A percentile compares a stretch with the other conserved stretches of the same genome.
phyloP scores from a whole-genome alignment of 2,797 vertebrate species.

The Fundulus diaphanus region DNA sequence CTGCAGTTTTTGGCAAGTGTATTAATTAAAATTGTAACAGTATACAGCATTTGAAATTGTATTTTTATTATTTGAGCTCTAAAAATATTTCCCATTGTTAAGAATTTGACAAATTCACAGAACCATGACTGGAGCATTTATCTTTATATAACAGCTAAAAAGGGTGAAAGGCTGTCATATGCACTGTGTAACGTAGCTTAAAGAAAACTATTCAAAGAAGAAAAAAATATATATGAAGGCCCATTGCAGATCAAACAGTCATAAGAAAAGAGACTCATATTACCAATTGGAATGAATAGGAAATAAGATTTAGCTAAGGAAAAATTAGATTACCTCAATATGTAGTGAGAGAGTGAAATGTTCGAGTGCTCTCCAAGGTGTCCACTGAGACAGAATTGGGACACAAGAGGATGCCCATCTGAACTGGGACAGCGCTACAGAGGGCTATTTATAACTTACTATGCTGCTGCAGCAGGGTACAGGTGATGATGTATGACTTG shows the following conservation, averaged over 20 bases:
- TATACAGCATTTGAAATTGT: neutral
- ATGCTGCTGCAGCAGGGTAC: slow-evolving; percentile 45
- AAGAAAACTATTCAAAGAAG: neutral
- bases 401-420: slow-evolving; percentile 63
- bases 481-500: slow-evolving; percentile 51
- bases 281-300: slow-evolving; percentile 27
- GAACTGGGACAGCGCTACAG: slow-evolving; percentile 49
- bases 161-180: neutral
- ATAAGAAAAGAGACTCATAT: slow-evolving; percentile 28
- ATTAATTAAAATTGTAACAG: neutral
- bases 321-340: slow-evolving; percentile 30
- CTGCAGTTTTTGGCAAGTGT: too few relatives aligned
- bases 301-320: slow-evolving; percentile 29
- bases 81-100: neutral
- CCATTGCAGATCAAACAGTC: slow-evolving; percentile 8
- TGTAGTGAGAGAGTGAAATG: slow-evolving; percentile 48
- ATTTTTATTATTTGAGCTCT: neutral
- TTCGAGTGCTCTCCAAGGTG: slow-evolving; percentile 55
- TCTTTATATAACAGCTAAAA: neutral
- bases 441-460: slow-evolving; percentile 63
- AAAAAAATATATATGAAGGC: neutral
- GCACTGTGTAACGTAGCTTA: neutral
- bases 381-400: slow-evolving; percentile 72
- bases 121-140: neutral
- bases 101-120: neutral